A percentile compares a stretch with the other conserved stretches of the same genome.
Conservation (phyloP, 2,113 vertebrate genomes). For the Arothron firmamentum region DNA sequence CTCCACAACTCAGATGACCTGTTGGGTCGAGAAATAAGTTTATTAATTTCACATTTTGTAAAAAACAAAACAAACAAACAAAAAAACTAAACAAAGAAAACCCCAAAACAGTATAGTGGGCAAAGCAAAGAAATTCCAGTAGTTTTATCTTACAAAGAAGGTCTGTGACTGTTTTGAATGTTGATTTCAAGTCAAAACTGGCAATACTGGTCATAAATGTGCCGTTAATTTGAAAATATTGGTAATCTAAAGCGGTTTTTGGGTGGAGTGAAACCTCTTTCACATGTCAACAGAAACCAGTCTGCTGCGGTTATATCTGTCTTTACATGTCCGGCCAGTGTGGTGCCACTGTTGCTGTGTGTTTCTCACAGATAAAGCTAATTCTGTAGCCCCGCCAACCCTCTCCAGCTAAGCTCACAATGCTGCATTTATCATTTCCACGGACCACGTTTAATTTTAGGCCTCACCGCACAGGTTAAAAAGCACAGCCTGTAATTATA, state of each 20-base stretch:
- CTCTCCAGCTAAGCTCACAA: slow-evolving; percentile 23
- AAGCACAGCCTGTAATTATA: slow-evolving; percentile 36
- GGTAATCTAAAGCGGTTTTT: slow-evolving; percentile 58
- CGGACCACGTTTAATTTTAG: slow-evolving; percentile 42
- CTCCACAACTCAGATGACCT: neutral
- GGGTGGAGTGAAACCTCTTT: slow-evolving; percentile 48
- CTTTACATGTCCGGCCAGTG: slow-evolving; percentile 49
- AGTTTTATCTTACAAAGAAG: neutral
- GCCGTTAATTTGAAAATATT: slow-evolving; percentile 50
- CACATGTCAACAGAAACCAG: slow-evolving; percentile 66
- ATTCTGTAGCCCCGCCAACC: slow-evolving; percentile 36
- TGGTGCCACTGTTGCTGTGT: slow-evolving; percentile 44
- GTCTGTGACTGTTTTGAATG: neutral
- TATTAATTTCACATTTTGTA: slow-evolving; percentile 8
- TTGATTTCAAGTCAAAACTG: neutral
- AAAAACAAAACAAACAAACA: too few species aligned
- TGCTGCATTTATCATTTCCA: slow-evolving; percentile 36
- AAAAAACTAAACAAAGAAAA: too few species aligned
- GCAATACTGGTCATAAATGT: slow-evolving; percentile 13
- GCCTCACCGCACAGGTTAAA: slow-evolving; percentile 30
- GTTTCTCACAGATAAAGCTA: slow-evolving; percentile 56
- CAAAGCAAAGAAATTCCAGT: neutral
- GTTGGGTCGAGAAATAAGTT: slow-evolving; percentile 6
- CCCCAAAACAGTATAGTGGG: too few species aligned
- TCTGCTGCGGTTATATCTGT: slow-evolving; percentile 54